Evolutionary conservation across 2,888 invertebrate species (phyloP).

Genomic region (Lypha dubia): DNA sequence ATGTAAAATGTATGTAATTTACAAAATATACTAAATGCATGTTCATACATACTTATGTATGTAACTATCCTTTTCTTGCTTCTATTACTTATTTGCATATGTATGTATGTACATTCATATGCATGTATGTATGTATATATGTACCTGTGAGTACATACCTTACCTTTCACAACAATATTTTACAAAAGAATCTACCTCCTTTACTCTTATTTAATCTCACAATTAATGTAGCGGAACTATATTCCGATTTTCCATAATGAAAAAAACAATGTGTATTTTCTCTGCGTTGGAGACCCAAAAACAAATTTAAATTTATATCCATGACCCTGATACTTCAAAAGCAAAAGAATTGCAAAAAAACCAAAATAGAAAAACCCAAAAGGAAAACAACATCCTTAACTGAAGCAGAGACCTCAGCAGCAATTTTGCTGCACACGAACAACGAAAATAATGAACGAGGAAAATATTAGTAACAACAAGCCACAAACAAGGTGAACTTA

Average conservation of each 20-base stretch:
- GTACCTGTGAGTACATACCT: neutral
- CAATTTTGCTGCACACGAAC: conserved; percentile 55
- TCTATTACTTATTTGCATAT: neutral
- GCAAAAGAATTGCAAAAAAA: conserved; percentile 72
- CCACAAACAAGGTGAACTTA: conserved; percentile 71
- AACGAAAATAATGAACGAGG: conserved; percentile 50
- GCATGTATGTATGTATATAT: neutral
- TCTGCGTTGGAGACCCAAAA: conserved; percentile 78
- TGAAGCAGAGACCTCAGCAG: conserved; percentile 49
- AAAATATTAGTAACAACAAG: conserved; percentile 51
- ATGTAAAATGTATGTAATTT: too few species aligned
- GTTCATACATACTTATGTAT: neutral
- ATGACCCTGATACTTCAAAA: conserved; percentile 81
- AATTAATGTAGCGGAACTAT: conserved; percentile 16
- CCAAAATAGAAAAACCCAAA: conserved; percentile 15
- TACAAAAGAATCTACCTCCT: neutral
- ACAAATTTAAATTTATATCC: conserved; percentile 81
- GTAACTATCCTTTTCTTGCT: neutral
- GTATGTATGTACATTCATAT: neutral
- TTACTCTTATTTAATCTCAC: conserved; percentile 22
- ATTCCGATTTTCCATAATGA: conserved; percentile 2
- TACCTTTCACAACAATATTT: conserved; percentile 30
- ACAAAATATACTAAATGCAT: neutral
- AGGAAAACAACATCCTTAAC: conserved; percentile 32
- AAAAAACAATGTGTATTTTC: conserved; percentile 36